Percentiles rank a stretch among this genome's conserved stretches.
Evolutionary conservation across 2,888 invertebrate genomes (phyloP).

Genomic region (Nomada lathburiana): DNA sequence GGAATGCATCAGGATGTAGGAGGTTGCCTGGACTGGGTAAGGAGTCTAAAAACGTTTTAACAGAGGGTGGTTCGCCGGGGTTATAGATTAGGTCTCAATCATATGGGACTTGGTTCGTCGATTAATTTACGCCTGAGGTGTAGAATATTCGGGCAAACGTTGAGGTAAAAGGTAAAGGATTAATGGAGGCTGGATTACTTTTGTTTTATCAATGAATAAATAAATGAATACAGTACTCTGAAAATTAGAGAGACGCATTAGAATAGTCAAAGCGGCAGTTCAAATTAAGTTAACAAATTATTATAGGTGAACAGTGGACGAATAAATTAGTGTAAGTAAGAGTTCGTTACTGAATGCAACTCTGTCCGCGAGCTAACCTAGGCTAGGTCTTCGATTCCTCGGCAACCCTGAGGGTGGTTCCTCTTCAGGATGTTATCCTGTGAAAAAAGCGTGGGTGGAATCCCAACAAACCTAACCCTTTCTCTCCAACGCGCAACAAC

Average conservation of each 20-base stretch:
- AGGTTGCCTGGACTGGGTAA: conserved; percentile 75
- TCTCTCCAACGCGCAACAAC: conserved; percentile 71
- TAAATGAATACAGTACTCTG: no score
- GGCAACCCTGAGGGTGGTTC: conserved; percentile 62
- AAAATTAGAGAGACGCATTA: no score
- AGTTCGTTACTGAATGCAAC: no score
- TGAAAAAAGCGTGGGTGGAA: conserved; percentile 84
- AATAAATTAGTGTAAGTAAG: no score
- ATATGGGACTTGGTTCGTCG: not conserved
- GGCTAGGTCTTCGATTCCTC: conserved; percentile 47
- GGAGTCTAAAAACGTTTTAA: conserved; percentile 53
- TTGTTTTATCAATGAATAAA: no score
- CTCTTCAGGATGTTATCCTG: conserved; percentile 78
- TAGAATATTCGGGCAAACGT: no score
- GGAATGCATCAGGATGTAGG: conserved; percentile 76
- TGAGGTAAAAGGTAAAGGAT: no score
- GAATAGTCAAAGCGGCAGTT: no score
- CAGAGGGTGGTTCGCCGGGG: not conserved
- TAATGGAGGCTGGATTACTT: no score
- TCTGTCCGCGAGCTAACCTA: not conserved
- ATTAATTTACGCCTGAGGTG: no score
- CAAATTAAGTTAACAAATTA: no score
- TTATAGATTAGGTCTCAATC: not conserved
- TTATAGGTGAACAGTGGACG: no score
- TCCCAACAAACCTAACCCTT: conserved; percentile 82